Conservation (phyloP, 2,888 invertebrate species). For the Troilus luridus region DNA sequence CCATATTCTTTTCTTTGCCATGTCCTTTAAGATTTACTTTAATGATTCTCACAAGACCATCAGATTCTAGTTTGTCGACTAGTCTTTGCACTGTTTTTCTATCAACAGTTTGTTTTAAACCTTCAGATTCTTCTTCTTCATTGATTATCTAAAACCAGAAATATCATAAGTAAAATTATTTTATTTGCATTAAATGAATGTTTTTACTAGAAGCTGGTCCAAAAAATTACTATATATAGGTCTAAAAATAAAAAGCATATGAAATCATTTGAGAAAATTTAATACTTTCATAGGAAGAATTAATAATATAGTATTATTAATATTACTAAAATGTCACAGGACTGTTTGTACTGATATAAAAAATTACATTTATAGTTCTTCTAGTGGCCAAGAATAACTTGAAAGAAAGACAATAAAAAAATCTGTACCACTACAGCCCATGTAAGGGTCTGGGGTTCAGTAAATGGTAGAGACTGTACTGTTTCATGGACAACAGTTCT, state of each 20-base stretch:
- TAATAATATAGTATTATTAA: no score
- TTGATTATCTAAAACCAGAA: constrained; percentile 70
- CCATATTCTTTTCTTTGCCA: constrained; percentile 70
- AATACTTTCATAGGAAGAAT: no score
- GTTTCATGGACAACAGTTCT: no score
- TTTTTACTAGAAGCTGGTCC: not conserved
- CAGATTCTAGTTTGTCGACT: constrained; percentile 73
- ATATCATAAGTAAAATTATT: not conserved
- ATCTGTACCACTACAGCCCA: no score
- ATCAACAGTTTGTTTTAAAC: constrained; percentile 74
- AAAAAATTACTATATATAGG: not conserved
- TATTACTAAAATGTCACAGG: no score
- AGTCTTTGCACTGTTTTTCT: constrained; percentile 77
- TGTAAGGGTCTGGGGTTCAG: no score
- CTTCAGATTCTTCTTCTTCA: constrained; percentile 73
- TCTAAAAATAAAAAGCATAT: not conserved
- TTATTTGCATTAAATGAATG: not conserved
- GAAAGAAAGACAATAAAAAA: no score
- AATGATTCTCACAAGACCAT: constrained; percentile 74
- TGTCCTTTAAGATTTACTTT: constrained; percentile 70
- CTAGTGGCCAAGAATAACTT: no score
- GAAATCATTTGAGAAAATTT: no score
- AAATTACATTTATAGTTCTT: no score
- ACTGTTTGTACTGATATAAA: no score
- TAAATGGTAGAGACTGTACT: no score